A percentile compares a stretch with the other conserved stretches of the same genome.
phyloP scores from a whole-genome alignment of 1,140 invertebrate genomes.

The Calephelis virginiensis region DNA sequence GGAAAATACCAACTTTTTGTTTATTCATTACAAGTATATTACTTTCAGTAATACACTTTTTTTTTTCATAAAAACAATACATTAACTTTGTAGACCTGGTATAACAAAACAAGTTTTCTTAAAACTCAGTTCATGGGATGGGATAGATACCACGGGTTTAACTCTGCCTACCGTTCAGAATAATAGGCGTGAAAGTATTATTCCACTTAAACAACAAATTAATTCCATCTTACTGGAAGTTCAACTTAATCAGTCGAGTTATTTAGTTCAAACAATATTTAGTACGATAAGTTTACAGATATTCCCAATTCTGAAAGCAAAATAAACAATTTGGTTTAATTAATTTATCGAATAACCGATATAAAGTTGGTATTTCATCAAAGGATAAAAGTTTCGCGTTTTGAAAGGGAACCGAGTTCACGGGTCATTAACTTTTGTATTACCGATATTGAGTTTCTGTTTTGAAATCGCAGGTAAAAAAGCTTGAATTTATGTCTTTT shows the following conservation, averaged over 20 bases:
- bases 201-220: too few relatives aligned
- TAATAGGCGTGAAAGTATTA: too few relatives aligned
- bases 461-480: background rate
- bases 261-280: background rate
- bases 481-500: background rate
- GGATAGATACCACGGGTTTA: too few relatives aligned
- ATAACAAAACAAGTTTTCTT: too few relatives aligned
- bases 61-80: too few relatives aligned
- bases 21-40: too few relatives aligned
- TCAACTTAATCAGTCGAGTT: background rate
- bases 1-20: too few relatives aligned
- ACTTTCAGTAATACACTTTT: too few relatives aligned
- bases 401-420: conserved; percentile 4
- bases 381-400: conserved; percentile 9
- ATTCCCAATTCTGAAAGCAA: background rate
- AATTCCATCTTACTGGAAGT: too few relatives aligned
- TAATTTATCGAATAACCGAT: conserved; percentile 2
- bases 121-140: too few relatives aligned
- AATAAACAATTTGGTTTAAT: background rate
- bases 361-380: conserved; percentile 7
- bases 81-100: too few relatives aligned
- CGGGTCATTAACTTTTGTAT: background rate
- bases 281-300: background rate
- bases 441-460: conserved; percentile 1
- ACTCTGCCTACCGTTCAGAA: too few relatives aligned